These are phyloP conservation scores for Ceyx melanurus DNA, from an alignment of 2,113 vertebrate species.

Conservation along the genomic window DNA sequence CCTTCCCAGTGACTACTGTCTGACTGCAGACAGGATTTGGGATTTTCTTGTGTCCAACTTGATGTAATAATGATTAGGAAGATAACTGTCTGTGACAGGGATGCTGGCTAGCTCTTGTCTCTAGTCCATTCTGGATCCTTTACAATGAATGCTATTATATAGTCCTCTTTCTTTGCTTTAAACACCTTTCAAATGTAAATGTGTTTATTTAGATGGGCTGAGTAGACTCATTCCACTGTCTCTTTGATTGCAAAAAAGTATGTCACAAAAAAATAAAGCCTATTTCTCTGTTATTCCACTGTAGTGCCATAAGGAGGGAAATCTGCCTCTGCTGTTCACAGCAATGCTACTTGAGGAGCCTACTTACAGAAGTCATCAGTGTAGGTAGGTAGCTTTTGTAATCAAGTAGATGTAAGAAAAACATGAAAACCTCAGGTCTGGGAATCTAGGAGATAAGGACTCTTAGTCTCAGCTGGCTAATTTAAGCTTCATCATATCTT, in stretches of 20 bases:
- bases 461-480: not conserved
- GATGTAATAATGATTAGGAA: not conserved
- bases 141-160: not conserved
- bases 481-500: not conserved
- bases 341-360: not conserved
- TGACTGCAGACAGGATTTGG: not conserved
- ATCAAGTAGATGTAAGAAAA: not conserved
- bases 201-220: not conserved
- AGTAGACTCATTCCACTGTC: not conserved
- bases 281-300: not conserved
- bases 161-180: not conserved
- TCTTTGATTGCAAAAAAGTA: not conserved
- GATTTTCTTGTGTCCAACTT: not conserved
- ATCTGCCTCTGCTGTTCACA: not conserved
- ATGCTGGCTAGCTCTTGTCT: not conserved
- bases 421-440: not conserved
- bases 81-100: not conserved
- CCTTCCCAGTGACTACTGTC: not conserved
- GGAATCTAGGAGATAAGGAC: conserved; percentile 18
- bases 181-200: not conserved
- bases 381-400: not conserved
- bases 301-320: not conserved
- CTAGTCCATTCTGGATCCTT: not conserved
- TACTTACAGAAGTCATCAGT: not conserved
- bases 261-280: not conserved